Conservation (phyloP, 2,888 invertebrate species). For the Eumerus sabulonum region DNA sequence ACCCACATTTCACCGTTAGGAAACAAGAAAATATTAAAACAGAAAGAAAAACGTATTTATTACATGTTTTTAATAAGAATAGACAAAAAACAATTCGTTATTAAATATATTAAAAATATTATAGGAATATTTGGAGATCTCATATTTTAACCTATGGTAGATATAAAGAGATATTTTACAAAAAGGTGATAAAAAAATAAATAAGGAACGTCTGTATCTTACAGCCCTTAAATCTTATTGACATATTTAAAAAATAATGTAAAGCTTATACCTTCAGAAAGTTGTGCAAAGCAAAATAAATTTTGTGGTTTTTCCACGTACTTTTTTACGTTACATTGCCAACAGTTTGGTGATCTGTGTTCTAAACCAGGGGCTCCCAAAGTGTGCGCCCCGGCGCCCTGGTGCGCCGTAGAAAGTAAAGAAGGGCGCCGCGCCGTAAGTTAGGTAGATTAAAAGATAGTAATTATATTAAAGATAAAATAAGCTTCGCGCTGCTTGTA, state of each 20-base stretch:
- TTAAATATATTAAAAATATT: conserved; percentile 18
- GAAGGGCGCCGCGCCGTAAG: no score
- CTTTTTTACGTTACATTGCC: conserved; percentile 6
- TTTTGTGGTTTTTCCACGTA: conserved; percentile 3
- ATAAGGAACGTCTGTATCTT: no score
- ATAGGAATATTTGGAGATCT: conserved; percentile 15
- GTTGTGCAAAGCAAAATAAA: conserved; percentile 2
- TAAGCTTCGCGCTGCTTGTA: no score
- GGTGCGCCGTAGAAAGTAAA: no score
- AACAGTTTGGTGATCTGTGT: not conserved
- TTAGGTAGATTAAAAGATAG: no score
- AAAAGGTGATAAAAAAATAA: conserved; percentile 1
- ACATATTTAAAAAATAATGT: conserved; percentile 8
- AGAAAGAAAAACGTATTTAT: conserved; percentile 12
- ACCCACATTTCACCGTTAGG: not conserved
- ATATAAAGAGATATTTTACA: conserved; percentile 18
- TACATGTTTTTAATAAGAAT: conserved; percentile 9
- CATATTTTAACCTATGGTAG: conserved; percentile 10
- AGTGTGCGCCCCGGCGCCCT: no score
- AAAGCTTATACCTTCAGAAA: not conserved
- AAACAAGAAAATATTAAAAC: not conserved
- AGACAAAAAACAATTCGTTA: conserved; percentile 14
- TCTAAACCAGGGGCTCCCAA: no score
- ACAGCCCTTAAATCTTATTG: not conserved
- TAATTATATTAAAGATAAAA: no score